A percentile compares a stretch with the other conserved stretches of the same genome.
These are phyloP conservation scores for Ecliptopera silaceata DNA, from an alignment of 2,888 invertebrate species.

Conservation along the genomic window DNA sequence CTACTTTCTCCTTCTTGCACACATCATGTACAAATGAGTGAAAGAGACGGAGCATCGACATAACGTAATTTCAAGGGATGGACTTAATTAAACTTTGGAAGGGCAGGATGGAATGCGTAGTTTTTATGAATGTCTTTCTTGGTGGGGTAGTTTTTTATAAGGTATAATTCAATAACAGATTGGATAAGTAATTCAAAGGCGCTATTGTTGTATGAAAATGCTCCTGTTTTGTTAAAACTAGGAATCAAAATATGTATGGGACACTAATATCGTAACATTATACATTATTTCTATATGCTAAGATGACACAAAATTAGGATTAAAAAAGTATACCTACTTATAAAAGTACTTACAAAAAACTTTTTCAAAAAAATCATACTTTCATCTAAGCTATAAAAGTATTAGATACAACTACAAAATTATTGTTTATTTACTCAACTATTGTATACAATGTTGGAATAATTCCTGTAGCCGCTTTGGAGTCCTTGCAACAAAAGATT, in stretches of 20 bases:
- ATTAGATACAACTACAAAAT: too few species aligned
- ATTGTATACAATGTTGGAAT: too few species aligned
- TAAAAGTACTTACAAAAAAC: too few species aligned
- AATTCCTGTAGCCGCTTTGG: too few species aligned
- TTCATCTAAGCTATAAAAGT: too few species aligned
- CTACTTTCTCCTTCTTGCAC: constrained; percentile 30
- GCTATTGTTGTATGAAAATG: constrained; percentile 6
- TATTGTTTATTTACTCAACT: too few species aligned
- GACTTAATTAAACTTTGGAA: constrained; percentile 34
- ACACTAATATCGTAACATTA: neutral
- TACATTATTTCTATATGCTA: too few species aligned
- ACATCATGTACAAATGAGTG: constrained; percentile 5
- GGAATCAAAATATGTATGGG: neutral
- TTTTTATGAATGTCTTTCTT: constrained; percentile 28
- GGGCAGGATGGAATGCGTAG: constrained; percentile 33
- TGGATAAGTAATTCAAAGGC: neutral
- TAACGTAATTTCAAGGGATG: constrained; percentile 26
- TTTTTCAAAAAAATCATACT: too few species aligned
- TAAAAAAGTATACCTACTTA: too few species aligned
- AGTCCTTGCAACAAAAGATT: constrained; percentile 48
- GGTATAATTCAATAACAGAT: constrained; percentile 25
- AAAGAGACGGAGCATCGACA: constrained; percentile 26
- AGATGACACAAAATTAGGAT: too few species aligned
- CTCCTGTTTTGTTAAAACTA: constrained; percentile 11
- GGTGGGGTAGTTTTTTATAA: constrained; percentile 25